Evolutionary conservation across 2,113 vertebrate species (phyloP), one percentile per base, ranked within the genome.

Genomic region (Aspiorhynchus laticeps): DNA sequence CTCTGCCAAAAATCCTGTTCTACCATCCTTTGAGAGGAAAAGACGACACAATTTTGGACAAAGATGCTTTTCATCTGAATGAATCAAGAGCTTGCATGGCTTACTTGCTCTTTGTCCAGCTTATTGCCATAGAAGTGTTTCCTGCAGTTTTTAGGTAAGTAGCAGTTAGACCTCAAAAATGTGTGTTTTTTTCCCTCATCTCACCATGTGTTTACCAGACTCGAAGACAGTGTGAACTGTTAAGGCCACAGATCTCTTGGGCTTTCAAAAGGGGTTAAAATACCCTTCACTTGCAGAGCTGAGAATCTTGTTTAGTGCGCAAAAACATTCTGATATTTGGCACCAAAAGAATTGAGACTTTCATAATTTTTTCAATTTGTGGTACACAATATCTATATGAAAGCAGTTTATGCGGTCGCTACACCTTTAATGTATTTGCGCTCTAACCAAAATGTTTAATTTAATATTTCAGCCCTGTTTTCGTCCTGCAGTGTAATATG

Each of bases 51-150:
- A 93, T 92, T 81, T 87, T 92, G 5, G 93, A 93, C n/a, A 93
- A 95, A 65, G 93, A 93, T 59, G 75, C 0, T 59, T 94, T 89
- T 69, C 91, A 96, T 53, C 91, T 91, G 0, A 91, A 88, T 2
- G 96, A 98, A 82, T 94, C 97, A 5, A 90, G 95, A 90, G 98
- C 98, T 1, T 97, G 97, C 88, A 90, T 98, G 87, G 95, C 98
- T 1, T 99, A 99, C 71, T 91, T 99, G n/a, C 84, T 98, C 15
- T 98, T 98, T 93, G 98, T 98, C 82, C 97, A 97, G 83, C 94
- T 95, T 85, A 95, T 99, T 83, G 93, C 93, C 85, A 93, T 95
- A 0, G 93, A 97, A 80, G 91, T 86, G 76, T 96, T 98, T 82
- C 98, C 98, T 36, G 2, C 95, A 75, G 96, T 99, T n/a, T 97